Evolutionary conservation across 1,140 invertebrate species (phyloP).

Genomic region (Brachionus paranguensis): DNA sequence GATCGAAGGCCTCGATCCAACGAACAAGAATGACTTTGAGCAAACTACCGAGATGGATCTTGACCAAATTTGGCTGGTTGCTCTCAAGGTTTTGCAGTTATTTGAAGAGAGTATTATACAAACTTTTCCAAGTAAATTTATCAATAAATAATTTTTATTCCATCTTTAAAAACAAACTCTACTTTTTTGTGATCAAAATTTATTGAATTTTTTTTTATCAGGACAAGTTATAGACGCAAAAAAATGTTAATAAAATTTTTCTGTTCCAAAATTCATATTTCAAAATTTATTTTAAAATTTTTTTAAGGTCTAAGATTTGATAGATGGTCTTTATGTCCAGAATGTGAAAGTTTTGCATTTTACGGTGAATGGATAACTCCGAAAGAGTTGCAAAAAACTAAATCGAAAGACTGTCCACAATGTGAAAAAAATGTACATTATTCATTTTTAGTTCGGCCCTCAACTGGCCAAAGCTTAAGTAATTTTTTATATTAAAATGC

Average conservation of each 20-base stretch:
- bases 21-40: neutral
- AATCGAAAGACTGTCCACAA: conserved; percentile 3
- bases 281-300: neutral
- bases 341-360: conserved; percentile 2
- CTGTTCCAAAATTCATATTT: too few species aligned
- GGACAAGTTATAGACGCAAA: too few species aligned
- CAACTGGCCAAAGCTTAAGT: conserved; percentile 18
- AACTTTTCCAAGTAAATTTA: conserved; percentile 16
- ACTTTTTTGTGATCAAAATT: too few species aligned
- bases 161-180: too few species aligned
- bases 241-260: too few species aligned
- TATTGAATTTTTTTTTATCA: too few species aligned
- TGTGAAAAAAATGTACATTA: conserved; percentile 24
- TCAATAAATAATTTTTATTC: neutral
- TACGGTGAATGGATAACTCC: conserved; percentile 28
- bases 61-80: conserved; percentile 34
- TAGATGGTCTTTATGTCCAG: conserved; percentile 20
- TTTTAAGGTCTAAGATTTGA: conserved; percentile 3
- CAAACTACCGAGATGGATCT: conserved; percentile 31
- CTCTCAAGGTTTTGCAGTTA: neutral
- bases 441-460: conserved; percentile 34
- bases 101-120: conserved; percentile 21
- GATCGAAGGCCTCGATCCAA: neutral
- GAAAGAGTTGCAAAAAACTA: conserved; percentile 32
- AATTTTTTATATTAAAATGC: neutral